Evolutionary conservation across 30 jellyfish, hydroid and myxozoan genomes (phyloP), one percentile per base, ranked within the genome.

Genomic region (Pseudorhiza aurosa): DNA sequence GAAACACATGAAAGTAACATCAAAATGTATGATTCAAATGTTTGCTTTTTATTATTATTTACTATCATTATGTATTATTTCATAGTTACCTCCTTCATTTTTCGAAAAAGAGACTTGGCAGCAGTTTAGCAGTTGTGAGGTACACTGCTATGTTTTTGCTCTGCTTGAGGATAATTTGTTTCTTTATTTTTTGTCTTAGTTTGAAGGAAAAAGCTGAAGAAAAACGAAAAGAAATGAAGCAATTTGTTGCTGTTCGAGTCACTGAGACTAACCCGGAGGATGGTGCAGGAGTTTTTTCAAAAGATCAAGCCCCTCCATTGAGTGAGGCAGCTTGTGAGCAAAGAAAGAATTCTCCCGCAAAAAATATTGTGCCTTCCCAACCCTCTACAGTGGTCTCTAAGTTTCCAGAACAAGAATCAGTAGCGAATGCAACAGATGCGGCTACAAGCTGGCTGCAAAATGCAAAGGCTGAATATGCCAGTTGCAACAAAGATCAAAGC

Each of bases 381-480:
- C 50, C 50, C 12, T 39, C 50, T 39, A 12, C 7, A 12, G 25
- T n/a, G 2, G 67, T 53, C 8, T 21, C 62, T 47, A 26, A 3
- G 22, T 7, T 21, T 4, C 70, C 70, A 6, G 37, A 56, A 25
- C 4, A 1, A 17, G 70, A 28, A 6, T 56, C 70, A 46, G 6
- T 14, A 15, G 1, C 55, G 12, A 62, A 58, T n/a, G 86, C 84
- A 19, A 72, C 78, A 10, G 95, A 84, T 30, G 95, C 95, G 12
- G 95, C 95, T 12, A 22, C 95, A 30, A 63, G 83, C 24, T 84
- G 95, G 95, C 62, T 84, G 47, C n/a, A n/a, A 32, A 69, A 84
- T 74, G 95, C 95, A 17, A 72, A 84, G 46, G 83, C 85, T 9
- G 94, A 84, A 60, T 77, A 69, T 8, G 35, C 36, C 17, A 46